phyloP scores from a whole-genome alignment of 2,888 invertebrate genomes.

The Spisula subtruncata region DNA sequence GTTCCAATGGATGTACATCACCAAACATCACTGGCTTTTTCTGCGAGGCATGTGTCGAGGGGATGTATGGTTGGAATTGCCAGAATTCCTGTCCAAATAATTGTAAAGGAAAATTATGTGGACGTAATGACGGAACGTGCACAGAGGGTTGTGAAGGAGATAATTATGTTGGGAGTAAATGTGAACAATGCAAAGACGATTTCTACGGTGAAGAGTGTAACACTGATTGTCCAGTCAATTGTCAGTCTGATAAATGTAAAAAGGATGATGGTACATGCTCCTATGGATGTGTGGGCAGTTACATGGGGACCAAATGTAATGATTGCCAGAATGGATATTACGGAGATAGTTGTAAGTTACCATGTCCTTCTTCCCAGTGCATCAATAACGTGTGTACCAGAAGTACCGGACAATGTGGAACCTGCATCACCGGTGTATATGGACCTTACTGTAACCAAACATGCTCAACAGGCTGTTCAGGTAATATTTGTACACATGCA shows the following conservation, averaged over 20 bases:
- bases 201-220: background rate
- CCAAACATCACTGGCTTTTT: background rate
- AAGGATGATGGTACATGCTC: background rate
- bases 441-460: background rate
- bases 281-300: background rate
- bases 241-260: background rate
- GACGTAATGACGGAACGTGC: background rate
- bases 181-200: background rate
- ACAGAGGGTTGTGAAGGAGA: background rate
- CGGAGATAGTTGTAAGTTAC: background rate
- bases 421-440: background rate
- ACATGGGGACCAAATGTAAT: background rate
- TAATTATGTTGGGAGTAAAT: background rate
- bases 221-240: background rate
- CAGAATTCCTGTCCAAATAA: background rate
- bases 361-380: background rate
- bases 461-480: background rate
- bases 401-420: background rate
- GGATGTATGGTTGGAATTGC: background rate
- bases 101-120: background rate
- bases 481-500: background rate
- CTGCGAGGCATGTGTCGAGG: background rate
- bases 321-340: background rate
- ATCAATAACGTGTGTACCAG: background rate
- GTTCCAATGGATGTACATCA: background rate